Percentiles rank a stretch among this genome's conserved stretches.
Conservation (phyloP, 2,888 invertebrate species). For the Scaptomyza polygonia region DNA sequence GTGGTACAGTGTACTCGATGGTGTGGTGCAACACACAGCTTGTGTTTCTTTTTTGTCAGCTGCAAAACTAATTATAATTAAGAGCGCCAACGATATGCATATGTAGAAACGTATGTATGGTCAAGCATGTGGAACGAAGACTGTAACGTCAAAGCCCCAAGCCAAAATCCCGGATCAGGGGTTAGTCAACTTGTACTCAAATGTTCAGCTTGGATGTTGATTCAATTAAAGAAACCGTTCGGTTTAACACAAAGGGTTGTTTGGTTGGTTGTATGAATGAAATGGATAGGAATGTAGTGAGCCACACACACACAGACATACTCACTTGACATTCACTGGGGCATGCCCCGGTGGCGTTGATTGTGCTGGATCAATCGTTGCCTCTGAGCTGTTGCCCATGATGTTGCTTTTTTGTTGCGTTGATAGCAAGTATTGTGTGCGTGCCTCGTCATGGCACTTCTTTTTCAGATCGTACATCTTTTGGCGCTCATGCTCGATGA, state of each 20-base stretch:
- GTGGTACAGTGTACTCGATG: neutral
- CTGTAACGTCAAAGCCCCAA: neutral
- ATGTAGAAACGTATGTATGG: neutral
- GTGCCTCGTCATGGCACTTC: slow-evolving; percentile 94
- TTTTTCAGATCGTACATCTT: slow-evolving; percentile 94
- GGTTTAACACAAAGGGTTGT: too few species aligned
- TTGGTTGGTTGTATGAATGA: neutral
- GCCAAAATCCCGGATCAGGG: too few species aligned
- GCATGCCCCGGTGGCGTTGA: slow-evolving; percentile 6
- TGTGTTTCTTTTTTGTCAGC: slow-evolving; percentile 34
- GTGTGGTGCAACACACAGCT: neutral
- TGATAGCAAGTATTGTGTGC: slow-evolving; percentile 93
- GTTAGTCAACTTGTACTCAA: slow-evolving; percentile 31
- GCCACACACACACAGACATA: slow-evolving; percentile 16
- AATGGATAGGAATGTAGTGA: neutral
- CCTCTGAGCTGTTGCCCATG: slow-evolving; percentile 5
- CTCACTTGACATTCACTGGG: slow-evolving; percentile 61
- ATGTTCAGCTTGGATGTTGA: slow-evolving; percentile 27
- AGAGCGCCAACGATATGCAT: slow-evolving; percentile 29
- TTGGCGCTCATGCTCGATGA: slow-evolving; percentile 95
- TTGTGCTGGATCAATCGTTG: slow-evolving; percentile 10
- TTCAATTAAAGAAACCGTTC: slow-evolving; percentile 62
- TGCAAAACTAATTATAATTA: slow-evolving; percentile 62
- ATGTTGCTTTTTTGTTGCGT: slow-evolving; percentile 46
- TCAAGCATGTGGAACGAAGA: slow-evolving; percentile 31